Evolutionary conservation across 2,113 vertebrate genomes (phyloP), one percentile per base, ranked within the genome.

Genomic region (Macrotus californicus): DNA sequence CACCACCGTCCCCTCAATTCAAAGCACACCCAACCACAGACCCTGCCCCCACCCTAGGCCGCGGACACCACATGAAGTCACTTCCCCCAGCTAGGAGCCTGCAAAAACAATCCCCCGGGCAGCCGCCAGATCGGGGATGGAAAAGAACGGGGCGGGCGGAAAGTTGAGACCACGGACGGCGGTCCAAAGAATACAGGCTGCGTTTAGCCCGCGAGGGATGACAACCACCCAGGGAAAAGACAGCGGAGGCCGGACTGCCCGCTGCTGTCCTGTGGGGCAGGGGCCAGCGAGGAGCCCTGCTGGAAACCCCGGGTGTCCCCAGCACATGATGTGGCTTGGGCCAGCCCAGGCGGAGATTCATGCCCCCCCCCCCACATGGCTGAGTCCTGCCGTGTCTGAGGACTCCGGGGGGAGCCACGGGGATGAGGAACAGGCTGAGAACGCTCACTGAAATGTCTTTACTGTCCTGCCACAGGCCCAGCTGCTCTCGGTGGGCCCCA

Each of bases 1-100:
- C 4, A 94, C 14, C 64, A 41, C 64, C 82, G 4, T 70, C 12
- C 4, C 12, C 64, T 34, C 76, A 24, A n/a, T 43, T 94, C 94
- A 94, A 93, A 94, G 66, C 14, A 93, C 95, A 95, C 24, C 31
- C 86, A 76, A 87, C 97, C 61, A 0, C 97, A 95, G 88, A 82
- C 50, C 85, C 86, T 1, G 14, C 21, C 26, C 94, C 94, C 83
- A 41, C 50, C 89, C 14, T 9, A 1, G 36, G 92, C 85, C 26
- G 7, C 18, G 89, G 91, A 87, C 77, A 80, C 84, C 10, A 15
- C 92, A 16, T 82, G 81, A 96, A 13, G 66, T 93, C 84, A 46
- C 96, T 93, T 96, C 97, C 96, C 93, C 91, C 92, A 16, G 36
- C 73, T 2, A 10, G 18, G 43, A 70, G 93, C 87, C 96, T 89